Evolutionary conservation across 2,797 vertebrate species (phyloP), one percentile per base, ranked within the genome.

Genomic region (Gallirallus australis): DNA sequence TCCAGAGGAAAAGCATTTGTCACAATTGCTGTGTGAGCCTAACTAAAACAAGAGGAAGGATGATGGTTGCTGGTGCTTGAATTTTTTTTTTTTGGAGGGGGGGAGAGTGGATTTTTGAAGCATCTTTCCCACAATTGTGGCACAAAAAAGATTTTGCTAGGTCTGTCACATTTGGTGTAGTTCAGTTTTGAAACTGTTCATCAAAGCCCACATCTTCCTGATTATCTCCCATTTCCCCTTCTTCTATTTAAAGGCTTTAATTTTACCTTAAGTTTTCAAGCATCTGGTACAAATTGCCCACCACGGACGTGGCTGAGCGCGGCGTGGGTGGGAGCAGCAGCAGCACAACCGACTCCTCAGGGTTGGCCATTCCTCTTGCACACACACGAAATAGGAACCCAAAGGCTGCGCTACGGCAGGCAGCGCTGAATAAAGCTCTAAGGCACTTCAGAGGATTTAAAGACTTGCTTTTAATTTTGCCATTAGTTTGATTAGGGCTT

Each of bases 231-330:
- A 19, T 93, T 97, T 84, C 89, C 86, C 33, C 68, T 89, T 17
- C 63, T 89, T 56, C 76, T 40, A 21, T 77, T 64, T 42, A 57
- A 54, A 80, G 79, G 86, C 33, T 91, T 95, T 83, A 73, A 73
- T 96, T 97, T 94, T 94, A 89, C 80, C 92, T 75, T 75, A 92
- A 68, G 68, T 94, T 89, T 65, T 91, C 50, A 71, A 77, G 96
- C 90, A 89, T 82, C 94, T 96, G 90, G 82, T 87, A 37, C 48
- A 83, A 90, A 64, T 82, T 90, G 94, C 90, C 95, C 95, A 79
- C 76, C 70, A 8, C 47, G 90, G 40, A 17, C 14, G 27, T 86
- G 77, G 90, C 90, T 82, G 75, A 84, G 77, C 82, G 61, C 70
- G 40, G 63, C 77, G 81, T 79, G 89, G 89, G 84, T 95, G 89